These are phyloP conservation scores for Eristalis arbustorum DNA, from an alignment of 2,888 invertebrate genomes.

Conservation along the genomic window DNA sequence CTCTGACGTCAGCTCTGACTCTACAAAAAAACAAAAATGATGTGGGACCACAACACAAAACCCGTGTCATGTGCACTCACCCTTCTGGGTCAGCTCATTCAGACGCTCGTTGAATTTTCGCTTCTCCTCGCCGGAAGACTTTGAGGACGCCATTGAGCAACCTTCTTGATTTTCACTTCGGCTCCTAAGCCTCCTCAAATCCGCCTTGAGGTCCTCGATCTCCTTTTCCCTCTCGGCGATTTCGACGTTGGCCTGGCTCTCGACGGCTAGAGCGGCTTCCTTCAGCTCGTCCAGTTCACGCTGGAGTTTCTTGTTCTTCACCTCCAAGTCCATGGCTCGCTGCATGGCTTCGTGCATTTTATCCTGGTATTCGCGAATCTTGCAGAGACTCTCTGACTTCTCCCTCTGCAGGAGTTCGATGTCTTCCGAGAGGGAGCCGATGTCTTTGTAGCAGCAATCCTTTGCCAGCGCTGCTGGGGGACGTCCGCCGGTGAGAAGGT, in stretches of 20 bases:
- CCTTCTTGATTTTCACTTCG: conserved; percentile 51
- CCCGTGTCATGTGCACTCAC: conserved; percentile 74
- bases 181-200: conserved; percentile 72
- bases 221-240: conserved; percentile 82
- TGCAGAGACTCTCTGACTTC: conserved; percentile 80
- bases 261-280: conserved; percentile 87
- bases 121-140: conserved; percentile 81
- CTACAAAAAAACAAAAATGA: conserved; percentile 75
- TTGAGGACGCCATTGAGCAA: conserved; percentile 21
- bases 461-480: conserved; percentile 84
- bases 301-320: conserved; percentile 86
- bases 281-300: conserved; percentile 88
- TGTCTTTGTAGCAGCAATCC: conserved; percentile 85
- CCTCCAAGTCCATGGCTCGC: conserved; percentile 87
- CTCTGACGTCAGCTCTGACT: conserved; percentile 80
- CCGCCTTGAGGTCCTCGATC: conserved; percentile 76
- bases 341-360: conserved; percentile 89
- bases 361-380: conserved; percentile 76
- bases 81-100: conserved; percentile 84
- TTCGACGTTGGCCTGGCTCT: conserved; percentile 87
- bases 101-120: conserved; percentile 82
- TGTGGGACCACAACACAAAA: not conserved
- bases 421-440: conserved; percentile 82
- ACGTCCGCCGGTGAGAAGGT: conserved; percentile 87
- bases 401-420: conserved; percentile 83